Conservation (phyloP, 64 coral and sea anemone genomes). For the Actinia tenebrosa region DNA sequence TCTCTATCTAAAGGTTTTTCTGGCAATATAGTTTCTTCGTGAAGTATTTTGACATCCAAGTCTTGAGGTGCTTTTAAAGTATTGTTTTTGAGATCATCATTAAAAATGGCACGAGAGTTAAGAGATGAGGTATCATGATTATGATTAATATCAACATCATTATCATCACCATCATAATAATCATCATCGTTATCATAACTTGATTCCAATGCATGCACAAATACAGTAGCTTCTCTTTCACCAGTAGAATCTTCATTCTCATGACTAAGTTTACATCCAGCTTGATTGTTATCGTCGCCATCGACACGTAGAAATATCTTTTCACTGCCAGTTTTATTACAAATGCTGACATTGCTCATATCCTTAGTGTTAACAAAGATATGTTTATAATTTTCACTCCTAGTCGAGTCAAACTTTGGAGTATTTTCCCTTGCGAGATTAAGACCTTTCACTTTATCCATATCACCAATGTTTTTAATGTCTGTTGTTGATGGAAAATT, state of each 20-base stretch:
- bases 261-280: not conserved
- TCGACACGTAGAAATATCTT: not conserved
- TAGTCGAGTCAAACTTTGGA: not conserved
- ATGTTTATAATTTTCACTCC: not conserved
- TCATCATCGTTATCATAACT: no score
- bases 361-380: not conserved
- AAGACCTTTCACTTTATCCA: not conserved
- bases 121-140: not conserved
- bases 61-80: not conserved
- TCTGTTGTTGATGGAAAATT: not conserved
- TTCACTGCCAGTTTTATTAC: not conserved
- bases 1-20: not conserved
- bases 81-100: not conserved
- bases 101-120: not conserved
- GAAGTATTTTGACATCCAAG: not conserved
- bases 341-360: not conserved
- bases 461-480: not conserved
- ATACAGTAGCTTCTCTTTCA: no score
- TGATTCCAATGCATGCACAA: no score
- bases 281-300: not conserved
- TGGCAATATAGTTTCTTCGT: not conserved
- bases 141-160: not conserved
- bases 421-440: not conserved
- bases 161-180: not conserved
- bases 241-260: not conserved